These are phyloP conservation scores for Polyergus mexicanus DNA, from an alignment of 1,140 invertebrate species.

Conservation along the genomic window DNA sequence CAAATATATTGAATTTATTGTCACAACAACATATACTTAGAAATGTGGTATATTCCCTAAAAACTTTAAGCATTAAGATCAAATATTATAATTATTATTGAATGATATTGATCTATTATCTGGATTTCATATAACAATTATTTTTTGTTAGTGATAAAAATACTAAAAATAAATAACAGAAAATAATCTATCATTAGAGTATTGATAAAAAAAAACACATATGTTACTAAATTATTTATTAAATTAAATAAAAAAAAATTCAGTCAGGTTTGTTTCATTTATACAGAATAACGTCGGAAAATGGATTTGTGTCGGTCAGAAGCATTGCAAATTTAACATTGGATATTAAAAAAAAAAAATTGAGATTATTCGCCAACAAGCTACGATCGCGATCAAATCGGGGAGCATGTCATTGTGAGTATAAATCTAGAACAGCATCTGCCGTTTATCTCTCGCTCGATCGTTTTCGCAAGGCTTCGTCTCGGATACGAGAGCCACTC, in stretches of 20 bases:
- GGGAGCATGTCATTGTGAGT: slow-evolving; percentile 26
- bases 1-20: slow-evolving; percentile 11
- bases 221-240: slow-evolving; percentile 6
- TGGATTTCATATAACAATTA: background rate
- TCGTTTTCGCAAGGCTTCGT: slow-evolving; percentile 67
- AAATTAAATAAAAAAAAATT: slow-evolving; percentile 31
- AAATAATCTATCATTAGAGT: background rate
- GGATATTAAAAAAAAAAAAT: slow-evolving; percentile 10
- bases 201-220: background rate
- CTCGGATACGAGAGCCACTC: slow-evolving; percentile 69
- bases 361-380: slow-evolving; percentile 47
- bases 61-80: background rate
- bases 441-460: slow-evolving; percentile 63
- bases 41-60: background rate
- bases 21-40: background rate
- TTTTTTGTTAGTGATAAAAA: slow-evolving; percentile 16
- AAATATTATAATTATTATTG: slow-evolving; percentile 5
- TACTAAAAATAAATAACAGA: slow-evolving; percentile 17
- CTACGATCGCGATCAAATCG: slow-evolving; percentile 58
- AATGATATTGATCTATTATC: background rate
- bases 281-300: background rate
- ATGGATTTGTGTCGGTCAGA: background rate
- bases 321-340: slow-evolving; percentile 1
- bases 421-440: slow-evolving; percentile 67
- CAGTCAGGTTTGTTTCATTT: too few species aligned